Percentiles rank a stretch among this genome's conserved stretches.
Conservation (phyloP, 1,140 invertebrate genomes). For the Cylas formicarius region DNA sequence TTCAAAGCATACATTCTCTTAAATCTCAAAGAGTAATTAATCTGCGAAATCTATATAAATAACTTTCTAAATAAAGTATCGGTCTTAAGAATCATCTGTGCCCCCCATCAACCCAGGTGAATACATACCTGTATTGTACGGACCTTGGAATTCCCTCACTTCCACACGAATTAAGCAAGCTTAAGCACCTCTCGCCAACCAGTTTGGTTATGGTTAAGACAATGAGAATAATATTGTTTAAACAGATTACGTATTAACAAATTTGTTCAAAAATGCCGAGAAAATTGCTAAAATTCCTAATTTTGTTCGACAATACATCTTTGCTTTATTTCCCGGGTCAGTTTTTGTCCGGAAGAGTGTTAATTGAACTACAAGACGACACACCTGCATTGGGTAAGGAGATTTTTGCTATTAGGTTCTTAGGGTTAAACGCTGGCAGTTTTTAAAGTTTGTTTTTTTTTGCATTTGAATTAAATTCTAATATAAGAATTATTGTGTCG, state of each 20-base stretch:
- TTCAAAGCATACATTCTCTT: too few species aligned
- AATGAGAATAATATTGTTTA: slow-evolving; percentile 9
- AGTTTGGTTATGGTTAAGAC: slow-evolving; percentile 18
- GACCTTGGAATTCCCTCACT: slow-evolving; percentile 27
- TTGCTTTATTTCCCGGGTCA: slow-evolving; percentile 87
- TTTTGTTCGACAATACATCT: slow-evolving; percentile 89
- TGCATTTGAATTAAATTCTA: too few species aligned
- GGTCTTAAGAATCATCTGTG: too few species aligned
- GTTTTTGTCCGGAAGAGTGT: slow-evolving; percentile 83
- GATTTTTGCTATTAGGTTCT: too few species aligned
- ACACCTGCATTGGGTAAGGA: slow-evolving; percentile 74
- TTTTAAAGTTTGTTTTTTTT: too few species aligned
- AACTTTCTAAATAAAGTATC: too few species aligned
- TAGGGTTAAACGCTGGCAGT: too few species aligned
- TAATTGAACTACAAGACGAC: slow-evolving; percentile 88
- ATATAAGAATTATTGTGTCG: too few species aligned
- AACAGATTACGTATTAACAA: slow-evolving; percentile 5
- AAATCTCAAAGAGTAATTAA: too few species aligned
- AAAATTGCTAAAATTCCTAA: slow-evolving; percentile 87
- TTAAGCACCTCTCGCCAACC: slow-evolving; percentile 10
- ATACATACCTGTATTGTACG: slow-evolving; percentile 19
- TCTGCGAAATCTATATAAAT: too few species aligned
- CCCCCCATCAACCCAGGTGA: too few species aligned
- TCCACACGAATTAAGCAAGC: slow-evolving; percentile 21
- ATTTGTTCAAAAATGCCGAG: slow-evolving; percentile 58